phyloP scores from a whole-genome alignment of 2,113 vertebrate species.

The Pelusios castaneus region DNA sequence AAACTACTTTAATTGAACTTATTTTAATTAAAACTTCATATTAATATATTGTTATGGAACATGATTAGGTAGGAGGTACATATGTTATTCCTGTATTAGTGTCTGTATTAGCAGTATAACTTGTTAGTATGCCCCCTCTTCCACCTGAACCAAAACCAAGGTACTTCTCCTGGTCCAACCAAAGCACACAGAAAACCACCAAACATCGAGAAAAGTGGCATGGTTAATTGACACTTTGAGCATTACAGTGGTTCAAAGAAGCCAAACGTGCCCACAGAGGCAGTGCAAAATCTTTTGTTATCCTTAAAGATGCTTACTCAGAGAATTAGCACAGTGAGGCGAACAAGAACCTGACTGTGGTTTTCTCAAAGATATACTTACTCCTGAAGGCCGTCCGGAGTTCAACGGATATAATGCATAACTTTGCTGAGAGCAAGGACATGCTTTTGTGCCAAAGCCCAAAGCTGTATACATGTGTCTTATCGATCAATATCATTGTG shows the following conservation, averaged over 20 bases:
- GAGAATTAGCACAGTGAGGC: background rate
- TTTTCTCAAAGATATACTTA: background rate
- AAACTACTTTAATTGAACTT: background rate
- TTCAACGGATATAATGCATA: background rate
- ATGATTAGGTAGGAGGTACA: background rate
- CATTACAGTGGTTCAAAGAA: background rate
- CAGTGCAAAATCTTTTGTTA: background rate
- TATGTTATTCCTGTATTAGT: background rate
- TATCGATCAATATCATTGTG: too few species aligned
- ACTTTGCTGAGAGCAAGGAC: too few species aligned
- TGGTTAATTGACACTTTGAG: background rate
- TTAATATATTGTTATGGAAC: background rate
- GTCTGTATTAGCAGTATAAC: background rate
- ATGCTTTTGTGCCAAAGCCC: too few species aligned
- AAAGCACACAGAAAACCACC: background rate
- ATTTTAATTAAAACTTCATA: background rate
- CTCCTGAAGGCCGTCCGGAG: background rate
- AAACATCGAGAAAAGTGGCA: background rate
- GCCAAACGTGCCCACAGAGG: background rate
- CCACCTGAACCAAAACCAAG: background rate
- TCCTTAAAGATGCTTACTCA: background rate
- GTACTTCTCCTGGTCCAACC: background rate
- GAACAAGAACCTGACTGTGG: too few species aligned
- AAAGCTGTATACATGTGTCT: too few species aligned
- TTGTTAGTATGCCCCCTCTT: background rate